A percentile compares a stretch with the other conserved stretches of the same genome.
These are phyloP conservation scores for Bruchidius siliquastri DNA, from an alignment of 2,888 invertebrate species.

Conservation along the genomic window DNA sequence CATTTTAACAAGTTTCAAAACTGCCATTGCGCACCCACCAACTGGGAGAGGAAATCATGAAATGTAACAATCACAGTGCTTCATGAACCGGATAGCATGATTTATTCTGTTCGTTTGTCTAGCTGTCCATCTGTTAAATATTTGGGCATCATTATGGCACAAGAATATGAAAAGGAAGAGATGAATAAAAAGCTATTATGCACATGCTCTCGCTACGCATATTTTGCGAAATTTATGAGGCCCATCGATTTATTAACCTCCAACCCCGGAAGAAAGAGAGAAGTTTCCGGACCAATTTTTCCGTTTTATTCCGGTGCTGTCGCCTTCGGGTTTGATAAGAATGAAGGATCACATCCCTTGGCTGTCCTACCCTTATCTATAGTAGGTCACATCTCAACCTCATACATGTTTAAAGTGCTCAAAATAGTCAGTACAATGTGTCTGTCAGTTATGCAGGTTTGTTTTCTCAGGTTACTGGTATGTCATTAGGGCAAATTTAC, in stretches of 20 bases:
- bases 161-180: not conserved
- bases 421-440: too few relatives aligned
- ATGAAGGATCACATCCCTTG: slow-evolving; percentile 27
- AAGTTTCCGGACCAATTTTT: slow-evolving; percentile 32
- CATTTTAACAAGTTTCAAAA: too few relatives aligned
- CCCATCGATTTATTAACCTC: not conserved
- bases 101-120: too few relatives aligned
- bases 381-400: slow-evolving; percentile 15
- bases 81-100: too few relatives aligned
- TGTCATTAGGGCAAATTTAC: too few relatives aligned
- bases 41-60: too few relatives aligned
- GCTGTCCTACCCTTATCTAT: slow-evolving; percentile 22
- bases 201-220: not conserved
- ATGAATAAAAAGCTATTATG: not conserved
- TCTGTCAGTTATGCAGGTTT: too few relatives aligned
- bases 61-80: too few relatives aligned
- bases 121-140: too few relatives aligned
- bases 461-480: too few relatives aligned
- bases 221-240: not conserved
- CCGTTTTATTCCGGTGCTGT: slow-evolving; percentile 31
- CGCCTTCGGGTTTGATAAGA: slow-evolving; percentile 28
- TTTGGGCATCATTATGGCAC: not conserved
- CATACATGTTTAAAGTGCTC: too few relatives aligned
- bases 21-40: too few relatives aligned
- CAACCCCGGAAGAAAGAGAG: slow-evolving; percentile 12